phyloP scores from a whole-genome alignment of 37 sponge, comb jelly and placozoan genomes.

The Amphimedon queenslandica region DNA sequence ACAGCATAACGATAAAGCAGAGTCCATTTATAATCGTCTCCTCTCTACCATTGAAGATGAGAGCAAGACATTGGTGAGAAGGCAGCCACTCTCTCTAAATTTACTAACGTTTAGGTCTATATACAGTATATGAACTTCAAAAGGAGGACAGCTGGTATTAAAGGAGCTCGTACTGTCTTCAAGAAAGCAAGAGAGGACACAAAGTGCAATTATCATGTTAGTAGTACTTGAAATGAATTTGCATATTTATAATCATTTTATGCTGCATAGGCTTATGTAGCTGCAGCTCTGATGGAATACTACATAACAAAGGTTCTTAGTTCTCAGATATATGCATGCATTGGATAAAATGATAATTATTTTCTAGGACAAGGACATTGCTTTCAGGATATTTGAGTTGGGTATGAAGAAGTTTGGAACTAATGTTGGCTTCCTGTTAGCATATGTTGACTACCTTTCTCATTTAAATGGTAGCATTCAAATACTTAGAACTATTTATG shows the following conservation, averaged over 20 bases:
- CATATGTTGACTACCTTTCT: constrained; percentile 81
- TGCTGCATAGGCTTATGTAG: constrained; percentile 91
- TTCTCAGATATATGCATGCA: neutral
- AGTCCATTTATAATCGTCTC: constrained; percentile 44
- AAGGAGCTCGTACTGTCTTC: constrained; percentile 82
- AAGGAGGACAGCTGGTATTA: constrained; percentile 76
- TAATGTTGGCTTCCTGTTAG: constrained; percentile 67
- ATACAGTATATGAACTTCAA: constrained; percentile 95
- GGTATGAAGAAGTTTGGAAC: constrained; percentile 87
- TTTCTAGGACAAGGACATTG: constrained; percentile 70
- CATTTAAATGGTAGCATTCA: constrained; percentile 77
- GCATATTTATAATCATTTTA: constrained; percentile 1
- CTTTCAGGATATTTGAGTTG: constrained; percentile 94
- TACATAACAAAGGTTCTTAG: constrained; percentile 72
- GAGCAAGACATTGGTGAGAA: too few relatives aligned
- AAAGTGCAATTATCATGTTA: constrained; percentile 68
- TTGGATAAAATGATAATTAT: constrained; percentile 1
- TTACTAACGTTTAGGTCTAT: constrained; percentile 54
- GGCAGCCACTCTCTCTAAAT: neutral
- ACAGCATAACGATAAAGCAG: constrained; percentile 23
- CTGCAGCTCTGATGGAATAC: constrained; percentile 97
- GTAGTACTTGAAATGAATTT: neutral
- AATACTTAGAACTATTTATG: neutral
- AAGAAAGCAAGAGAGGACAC: constrained; percentile 88
- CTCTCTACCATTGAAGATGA: constrained; percentile 35